Percentiles rank a stretch among this genome's conserved stretches.
phyloP scores from a whole-genome alignment of 2,113 vertebrate genomes.

The Pelecanus crispus region DNA sequence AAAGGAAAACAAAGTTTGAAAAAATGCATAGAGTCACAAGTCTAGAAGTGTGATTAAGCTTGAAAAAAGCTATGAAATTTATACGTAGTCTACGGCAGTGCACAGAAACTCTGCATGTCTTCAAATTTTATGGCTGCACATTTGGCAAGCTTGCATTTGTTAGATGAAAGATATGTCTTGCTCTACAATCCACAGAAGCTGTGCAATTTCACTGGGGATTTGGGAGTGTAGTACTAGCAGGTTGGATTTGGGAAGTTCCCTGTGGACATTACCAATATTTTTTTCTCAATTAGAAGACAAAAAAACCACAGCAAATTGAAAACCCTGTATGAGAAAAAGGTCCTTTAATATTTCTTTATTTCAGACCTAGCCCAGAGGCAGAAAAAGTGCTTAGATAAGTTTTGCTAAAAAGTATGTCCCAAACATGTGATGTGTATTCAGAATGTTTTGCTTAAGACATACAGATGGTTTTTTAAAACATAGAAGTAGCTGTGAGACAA shows the following conservation, averaged over 20 bases:
- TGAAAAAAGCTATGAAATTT: not conserved
- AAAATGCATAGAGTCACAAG: not conserved
- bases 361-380: not conserved
- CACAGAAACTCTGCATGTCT: not conserved
- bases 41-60: not conserved
- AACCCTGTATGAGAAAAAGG: not conserved
- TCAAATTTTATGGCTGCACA: not conserved
- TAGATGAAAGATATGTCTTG: not conserved
- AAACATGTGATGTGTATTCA: not conserved
- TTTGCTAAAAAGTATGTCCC: not conserved
- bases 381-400: not conserved
- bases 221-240: not conserved
- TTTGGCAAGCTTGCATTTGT: not conserved
- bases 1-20: not conserved
- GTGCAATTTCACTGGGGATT: not conserved
- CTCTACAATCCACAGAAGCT: not conserved
- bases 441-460: not conserved
- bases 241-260: not conserved
- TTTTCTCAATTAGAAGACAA: not conserved
- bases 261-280: not conserved
- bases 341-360: not conserved
- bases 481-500: not conserved
- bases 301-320: not conserved
- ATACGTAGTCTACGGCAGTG: not conserved
- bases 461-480: not conserved